Evolutionary conservation across 2,797 vertebrate genomes (phyloP), one percentile per base, ranked within the genome.

Genomic region (Sebastes aleutianus): DNA sequence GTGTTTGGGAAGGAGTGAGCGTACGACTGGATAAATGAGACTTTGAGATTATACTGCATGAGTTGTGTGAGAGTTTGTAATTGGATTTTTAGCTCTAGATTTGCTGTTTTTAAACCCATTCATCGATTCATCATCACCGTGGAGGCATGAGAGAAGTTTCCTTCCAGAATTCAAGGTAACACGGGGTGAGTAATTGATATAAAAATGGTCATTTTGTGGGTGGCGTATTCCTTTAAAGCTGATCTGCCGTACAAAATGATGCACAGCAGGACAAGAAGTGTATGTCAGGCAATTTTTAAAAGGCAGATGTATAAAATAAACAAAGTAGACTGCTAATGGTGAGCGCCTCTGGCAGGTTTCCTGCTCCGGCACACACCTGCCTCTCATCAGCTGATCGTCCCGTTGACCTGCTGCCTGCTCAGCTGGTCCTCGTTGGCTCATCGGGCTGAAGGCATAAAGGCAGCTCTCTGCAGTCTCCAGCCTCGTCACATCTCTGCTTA

Each of bases 291-390:
- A 2, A 2, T 36, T 54, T 57, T 57, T 8, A 16, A 70, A 50
- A 67, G 20, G 63, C 14, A 24, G 13, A 9, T 47, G 5, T 7
- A 14, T 32, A 7, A 8, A 27, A 13, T 8, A 27, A 24, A 53
- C 20, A 54, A 26, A 71, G 7, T 2, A 39, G 14, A 50, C 11
- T n/a, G 18, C 4, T 14, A 22, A 31, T 24, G 9, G 5, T 39
- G 1, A 7, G 10, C 34, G 43, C 9, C 10, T 26, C 8, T 56
- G 53, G 20, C 26, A 64, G 76, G 13, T 8, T 10, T 70, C 8
- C 39, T 32, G 36, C 54, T 24, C 24, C 43, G 50, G 56, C 59
- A 74, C 59, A 74, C 76, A 82, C 73, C 62, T 83, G 74, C 36
- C 62, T 43, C 61, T 9, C 66, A 31, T 85, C 77, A 78, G 74